Percentiles rank a stretch among this genome's conserved stretches.
Conservation (phyloP, 1,140 invertebrate species). For the Melipona quadrifasciata region DNA sequence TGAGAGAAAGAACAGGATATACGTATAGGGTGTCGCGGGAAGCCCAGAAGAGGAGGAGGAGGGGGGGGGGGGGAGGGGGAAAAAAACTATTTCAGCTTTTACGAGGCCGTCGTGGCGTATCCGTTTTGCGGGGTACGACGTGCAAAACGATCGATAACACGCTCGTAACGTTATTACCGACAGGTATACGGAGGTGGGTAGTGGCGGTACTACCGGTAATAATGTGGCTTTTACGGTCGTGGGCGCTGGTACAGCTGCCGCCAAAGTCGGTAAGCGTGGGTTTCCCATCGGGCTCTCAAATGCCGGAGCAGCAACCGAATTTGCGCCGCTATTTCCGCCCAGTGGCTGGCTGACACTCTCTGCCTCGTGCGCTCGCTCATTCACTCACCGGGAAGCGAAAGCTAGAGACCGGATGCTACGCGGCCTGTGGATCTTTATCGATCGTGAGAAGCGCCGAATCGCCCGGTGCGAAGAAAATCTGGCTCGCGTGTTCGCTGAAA, state of each 20-base stretch:
- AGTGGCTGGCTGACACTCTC: background rate
- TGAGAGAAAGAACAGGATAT: background rate
- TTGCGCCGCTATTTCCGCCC: constrained; percentile 45
- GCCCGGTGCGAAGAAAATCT: constrained; percentile 10
- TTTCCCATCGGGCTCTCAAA: constrained; percentile 50
- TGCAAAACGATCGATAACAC: constrained; percentile 77
- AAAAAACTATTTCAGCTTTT: constrained; percentile 64
- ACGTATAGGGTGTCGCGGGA: background rate
- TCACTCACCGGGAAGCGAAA: constrained; percentile 7
- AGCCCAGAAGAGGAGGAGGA: background rate
- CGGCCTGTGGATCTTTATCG: background rate
- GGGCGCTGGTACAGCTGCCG: constrained; percentile 64
- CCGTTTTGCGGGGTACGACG: constrained; percentile 74
- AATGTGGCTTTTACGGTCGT: constrained; percentile 75
- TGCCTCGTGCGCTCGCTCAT: background rate
- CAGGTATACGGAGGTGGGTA: constrained; percentile 69
- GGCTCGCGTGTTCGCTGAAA: background rate
- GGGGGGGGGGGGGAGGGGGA: background rate
- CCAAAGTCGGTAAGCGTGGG: constrained; percentile 63
- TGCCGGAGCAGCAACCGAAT: constrained; percentile 49
- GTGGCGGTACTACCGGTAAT: constrained; percentile 75
- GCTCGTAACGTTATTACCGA: constrained; percentile 77
- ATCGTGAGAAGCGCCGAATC: background rate
- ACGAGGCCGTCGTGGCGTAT: constrained; percentile 70
- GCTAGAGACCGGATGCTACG: background rate